These are phyloP conservation scores for Upupa epops DNA, from an alignment of 2,113 vertebrate species.

Conservation along the genomic window DNA sequence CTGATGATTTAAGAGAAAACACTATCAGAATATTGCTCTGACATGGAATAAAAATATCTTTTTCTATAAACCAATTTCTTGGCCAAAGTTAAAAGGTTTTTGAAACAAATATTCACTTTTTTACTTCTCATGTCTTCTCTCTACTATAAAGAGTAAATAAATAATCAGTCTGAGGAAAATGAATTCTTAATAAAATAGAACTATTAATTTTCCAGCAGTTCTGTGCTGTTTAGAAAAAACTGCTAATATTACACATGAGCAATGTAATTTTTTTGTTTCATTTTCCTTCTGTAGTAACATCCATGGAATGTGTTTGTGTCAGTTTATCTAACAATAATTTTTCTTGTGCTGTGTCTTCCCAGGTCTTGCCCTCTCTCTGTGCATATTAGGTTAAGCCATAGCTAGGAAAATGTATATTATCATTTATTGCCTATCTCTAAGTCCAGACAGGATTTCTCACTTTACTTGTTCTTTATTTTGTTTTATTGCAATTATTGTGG, in stretches of 20 bases:
- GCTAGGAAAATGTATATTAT: slow-evolving; percentile 22
- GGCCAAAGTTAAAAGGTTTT: neutral
- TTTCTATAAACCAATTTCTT: neutral
- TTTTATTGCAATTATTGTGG: slow-evolving; percentile 25
- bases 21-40: neutral
- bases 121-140: neutral
- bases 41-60: neutral
- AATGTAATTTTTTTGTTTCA: neutral
- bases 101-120: neutral
- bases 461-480: neutral
- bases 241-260: neutral
- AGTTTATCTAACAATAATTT: neutral
- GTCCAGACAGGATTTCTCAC: neutral
- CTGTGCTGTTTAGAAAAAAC: neutral
- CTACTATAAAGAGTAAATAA: neutral
- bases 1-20: neutral
- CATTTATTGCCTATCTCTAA: neutral
- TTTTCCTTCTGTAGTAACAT: neutral
- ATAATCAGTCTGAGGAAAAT: neutral
- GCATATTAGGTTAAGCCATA: neutral
- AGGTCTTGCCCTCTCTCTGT: neutral
- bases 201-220: neutral
- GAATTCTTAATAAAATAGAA: neutral
- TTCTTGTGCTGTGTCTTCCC: neutral
- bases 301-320: neutral